These are phyloP conservation scores for Adela reaumurella DNA, from an alignment of 2,888 invertebrate species.

Conservation along the genomic window DNA sequence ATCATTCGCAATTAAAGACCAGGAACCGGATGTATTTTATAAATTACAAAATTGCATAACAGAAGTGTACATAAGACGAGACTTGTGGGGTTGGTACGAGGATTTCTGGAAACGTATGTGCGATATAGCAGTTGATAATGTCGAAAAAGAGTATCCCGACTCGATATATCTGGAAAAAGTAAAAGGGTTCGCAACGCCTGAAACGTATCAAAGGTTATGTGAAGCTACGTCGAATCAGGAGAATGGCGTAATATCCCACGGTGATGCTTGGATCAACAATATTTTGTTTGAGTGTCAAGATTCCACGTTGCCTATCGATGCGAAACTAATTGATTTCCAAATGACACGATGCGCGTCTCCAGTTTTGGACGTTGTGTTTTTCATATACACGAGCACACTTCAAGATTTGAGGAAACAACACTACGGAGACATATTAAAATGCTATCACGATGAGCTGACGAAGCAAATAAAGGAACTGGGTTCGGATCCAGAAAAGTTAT, in stretches of 20 bases:
- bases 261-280: slow-evolving; percentile 75
- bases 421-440: slow-evolving; percentile 56
- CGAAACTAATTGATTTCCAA: slow-evolving; percentile 69
- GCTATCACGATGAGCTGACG: slow-evolving; percentile 58
- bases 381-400: slow-evolving; percentile 61
- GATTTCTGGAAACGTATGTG: slow-evolving; percentile 49
- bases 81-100: slow-evolving; percentile 54
- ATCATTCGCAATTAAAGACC: slow-evolving; percentile 56
- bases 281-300: slow-evolving; percentile 53
- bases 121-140: slow-evolving; percentile 58
- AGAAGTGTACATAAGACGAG: slow-evolving; percentile 58
- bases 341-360: slow-evolving; percentile 57
- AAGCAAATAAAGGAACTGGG: slow-evolving; percentile 55
- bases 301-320: slow-evolving; percentile 25
- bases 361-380: slow-evolving; percentile 57
- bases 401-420: slow-evolving; percentile 51
- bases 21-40: slow-evolving; percentile 46
- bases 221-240: slow-evolving; percentile 28
- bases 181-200: slow-evolving; percentile 48
- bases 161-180: slow-evolving; percentile 55
- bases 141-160: slow-evolving; percentile 59
- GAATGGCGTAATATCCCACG: slow-evolving; percentile 63
- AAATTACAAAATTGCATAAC: slow-evolving; percentile 30
- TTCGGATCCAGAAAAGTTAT: slow-evolving; percentile 54
- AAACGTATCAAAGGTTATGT: slow-evolving; percentile 46